These are phyloP conservation scores for Drosophila limbata DNA, from an alignment of 2,888 invertebrate species.

Conservation along the genomic window DNA sequence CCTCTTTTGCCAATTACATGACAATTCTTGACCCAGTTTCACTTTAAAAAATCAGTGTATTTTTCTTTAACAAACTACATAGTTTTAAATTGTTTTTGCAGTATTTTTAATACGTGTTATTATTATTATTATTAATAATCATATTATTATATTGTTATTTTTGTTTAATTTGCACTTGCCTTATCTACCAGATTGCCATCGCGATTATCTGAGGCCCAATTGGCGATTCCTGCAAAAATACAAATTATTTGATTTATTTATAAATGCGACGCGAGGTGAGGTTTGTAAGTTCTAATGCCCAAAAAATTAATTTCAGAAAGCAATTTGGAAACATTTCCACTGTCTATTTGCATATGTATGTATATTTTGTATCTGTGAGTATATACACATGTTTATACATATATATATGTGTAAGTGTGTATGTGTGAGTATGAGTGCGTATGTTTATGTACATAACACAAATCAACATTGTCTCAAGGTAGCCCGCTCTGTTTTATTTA, in stretches of 20 bases:
- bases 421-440: constrained; percentile 5
- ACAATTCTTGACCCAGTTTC: constrained; percentile 48
- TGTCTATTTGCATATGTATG: constrained; percentile 21
- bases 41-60: constrained; percentile 6
- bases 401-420: background rate
- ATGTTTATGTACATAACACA: constrained; percentile 36
- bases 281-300: constrained; percentile 24
- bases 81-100: background rate
- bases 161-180: constrained; percentile 72
- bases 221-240: constrained; percentile 83
- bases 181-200: constrained; percentile 85
- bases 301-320: constrained; percentile 25
- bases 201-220: constrained; percentile 85
- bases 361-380: constrained; percentile 14
- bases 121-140: background rate
- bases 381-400: background rate
- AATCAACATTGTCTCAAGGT: constrained; percentile 72
- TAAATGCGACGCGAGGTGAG: constrained; percentile 23
- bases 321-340: constrained; percentile 44
- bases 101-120: background rate
- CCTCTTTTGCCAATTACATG: constrained; percentile 13
- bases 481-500: constrained; percentile 64
- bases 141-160: background rate
- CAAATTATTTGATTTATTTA: constrained; percentile 42
- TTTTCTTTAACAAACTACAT: background rate